These are phyloP conservation scores for Corydoras sp. DNA, from an alignment of 2,113 vertebrate species.

Conservation along the genomic window DNA sequence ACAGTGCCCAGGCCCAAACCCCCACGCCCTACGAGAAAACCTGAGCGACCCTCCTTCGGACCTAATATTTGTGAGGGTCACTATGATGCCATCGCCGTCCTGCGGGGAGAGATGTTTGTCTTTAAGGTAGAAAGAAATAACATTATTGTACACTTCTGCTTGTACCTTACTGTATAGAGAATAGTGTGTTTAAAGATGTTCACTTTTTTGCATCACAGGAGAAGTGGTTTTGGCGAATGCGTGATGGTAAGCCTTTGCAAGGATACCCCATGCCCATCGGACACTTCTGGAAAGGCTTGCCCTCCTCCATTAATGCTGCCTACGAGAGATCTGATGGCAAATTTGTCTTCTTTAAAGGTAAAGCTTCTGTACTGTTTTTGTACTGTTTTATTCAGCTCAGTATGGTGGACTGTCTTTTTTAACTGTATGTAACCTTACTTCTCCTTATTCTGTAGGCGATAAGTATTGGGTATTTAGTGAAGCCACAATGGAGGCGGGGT, in stretches of 20 bases:
- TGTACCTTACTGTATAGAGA: too few species aligned
- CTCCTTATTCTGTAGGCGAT: conserved; percentile 62
- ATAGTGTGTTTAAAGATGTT: too few species aligned
- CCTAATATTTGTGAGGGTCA: conserved; percentile 83
- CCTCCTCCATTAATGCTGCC: conserved; percentile 76
- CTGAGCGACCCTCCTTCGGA: conserved; percentile 58
- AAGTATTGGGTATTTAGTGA: conserved; percentile 84
- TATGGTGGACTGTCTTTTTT: not conserved
- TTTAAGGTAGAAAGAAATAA: conserved; percentile 72
- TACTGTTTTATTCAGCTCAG: not conserved
- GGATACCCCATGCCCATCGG: conserved; percentile 80
- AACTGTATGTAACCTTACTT: not conserved
- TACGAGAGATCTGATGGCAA: conserved; percentile 84
- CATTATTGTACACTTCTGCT: too few species aligned
- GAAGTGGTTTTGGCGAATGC: conserved; percentile 85
- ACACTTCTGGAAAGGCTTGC: conserved; percentile 87
- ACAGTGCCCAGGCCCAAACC: conserved; percentile 56
- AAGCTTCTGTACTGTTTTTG: not conserved
- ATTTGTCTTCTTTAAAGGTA: conserved; percentile 91
- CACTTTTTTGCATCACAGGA: conserved; percentile 50
- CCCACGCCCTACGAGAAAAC: conserved; percentile 54
- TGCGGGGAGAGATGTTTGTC: conserved; percentile 86
- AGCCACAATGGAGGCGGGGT: conserved; percentile 76
- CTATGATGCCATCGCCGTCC: conserved; percentile 82
- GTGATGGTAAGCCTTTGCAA: conserved; percentile 75